Evolutionary conservation across 2,113 vertebrate species (phyloP).

Genomic region (Cyanoliseus patagonus): DNA sequence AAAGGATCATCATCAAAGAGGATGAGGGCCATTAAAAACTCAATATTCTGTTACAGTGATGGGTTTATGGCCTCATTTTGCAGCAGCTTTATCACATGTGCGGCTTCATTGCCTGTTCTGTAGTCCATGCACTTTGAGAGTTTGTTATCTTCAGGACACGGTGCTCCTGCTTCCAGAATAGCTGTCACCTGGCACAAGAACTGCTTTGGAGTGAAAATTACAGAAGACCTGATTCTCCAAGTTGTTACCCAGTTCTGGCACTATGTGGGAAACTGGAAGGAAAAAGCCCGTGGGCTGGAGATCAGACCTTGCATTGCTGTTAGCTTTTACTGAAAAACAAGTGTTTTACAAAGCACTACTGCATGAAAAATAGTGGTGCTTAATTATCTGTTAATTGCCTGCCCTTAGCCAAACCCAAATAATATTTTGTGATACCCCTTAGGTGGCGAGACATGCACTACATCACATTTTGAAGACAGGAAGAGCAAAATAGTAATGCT

Average conservation of each 20-base stretch:
- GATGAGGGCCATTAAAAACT: conserved; percentile 4
- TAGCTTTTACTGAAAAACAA: neutral
- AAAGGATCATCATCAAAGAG: neutral
- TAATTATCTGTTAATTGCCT: neutral
- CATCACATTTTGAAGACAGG: neutral
- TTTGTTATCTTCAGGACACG: neutral
- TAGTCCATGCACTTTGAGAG: neutral
- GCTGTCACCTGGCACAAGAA: neutral
- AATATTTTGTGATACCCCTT: neutral
- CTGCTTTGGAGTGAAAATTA: neutral
- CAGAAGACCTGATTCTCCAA: neutral
- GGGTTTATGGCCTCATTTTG: conserved; percentile 12
- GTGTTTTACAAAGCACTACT: neutral
- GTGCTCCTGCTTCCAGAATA: neutral
- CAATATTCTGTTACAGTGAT: neutral
- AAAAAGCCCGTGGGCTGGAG: neutral
- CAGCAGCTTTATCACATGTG: neutral
- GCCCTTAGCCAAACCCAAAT: neutral
- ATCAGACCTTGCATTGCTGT: neutral
- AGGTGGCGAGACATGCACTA: neutral
- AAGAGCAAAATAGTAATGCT: neutral
- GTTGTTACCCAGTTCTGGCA: neutral
- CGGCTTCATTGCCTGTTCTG: neutral
- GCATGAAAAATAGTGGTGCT: neutral
- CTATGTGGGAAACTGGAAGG: neutral